Evolutionary conservation across 1,140 invertebrate genomes (phyloP).

Genomic region (Drosophila funebris): DNA sequence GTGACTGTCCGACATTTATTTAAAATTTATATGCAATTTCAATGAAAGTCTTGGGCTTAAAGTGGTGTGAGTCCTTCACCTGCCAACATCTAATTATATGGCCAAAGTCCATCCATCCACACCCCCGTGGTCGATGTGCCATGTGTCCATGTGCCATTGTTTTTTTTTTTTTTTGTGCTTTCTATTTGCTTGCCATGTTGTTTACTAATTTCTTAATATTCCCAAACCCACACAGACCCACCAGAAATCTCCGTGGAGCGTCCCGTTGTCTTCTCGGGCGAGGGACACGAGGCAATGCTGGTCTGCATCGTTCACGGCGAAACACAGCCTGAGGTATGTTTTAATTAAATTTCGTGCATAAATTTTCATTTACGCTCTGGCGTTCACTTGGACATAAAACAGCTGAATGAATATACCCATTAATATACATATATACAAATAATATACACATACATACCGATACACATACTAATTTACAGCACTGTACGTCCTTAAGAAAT

Average conservation of each 20-base stretch:
- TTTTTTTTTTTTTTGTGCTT: constrained; percentile 40
- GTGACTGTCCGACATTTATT: constrained; percentile 68
- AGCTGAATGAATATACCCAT: constrained; percentile 40
- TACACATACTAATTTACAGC: constrained; percentile 26
- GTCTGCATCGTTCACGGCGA: constrained; percentile 89
- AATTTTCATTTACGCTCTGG: constrained; percentile 73
- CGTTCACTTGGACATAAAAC: constrained; percentile 66
- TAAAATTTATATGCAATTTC: constrained; percentile 79
- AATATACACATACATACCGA: not conserved
- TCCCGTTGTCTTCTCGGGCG: constrained; percentile 87
- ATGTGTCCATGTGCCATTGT: too few relatives aligned
- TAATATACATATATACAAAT: constrained; percentile 35
- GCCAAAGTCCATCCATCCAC: not conserved
- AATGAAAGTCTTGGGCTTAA: constrained; percentile 19
- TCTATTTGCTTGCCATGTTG: constrained; percentile 45
- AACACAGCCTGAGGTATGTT: constrained; percentile 87
- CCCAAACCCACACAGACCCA: constrained; percentile 83
- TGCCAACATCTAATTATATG: constrained; percentile 58
- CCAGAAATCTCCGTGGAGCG: constrained; percentile 88
- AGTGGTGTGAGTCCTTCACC: not conserved
- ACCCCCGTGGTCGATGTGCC: constrained; percentile 9
- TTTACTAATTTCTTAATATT: constrained; percentile 74
- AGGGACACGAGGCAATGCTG: constrained; percentile 87
- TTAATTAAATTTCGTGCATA: constrained; percentile 82
- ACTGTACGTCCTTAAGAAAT: constrained; percentile 1